A percentile compares a stretch with the other conserved stretches of the same genome.
phyloP scores from a whole-genome alignment of 2,113 vertebrate genomes.

The Rhinichthys klamathensis region DNA sequence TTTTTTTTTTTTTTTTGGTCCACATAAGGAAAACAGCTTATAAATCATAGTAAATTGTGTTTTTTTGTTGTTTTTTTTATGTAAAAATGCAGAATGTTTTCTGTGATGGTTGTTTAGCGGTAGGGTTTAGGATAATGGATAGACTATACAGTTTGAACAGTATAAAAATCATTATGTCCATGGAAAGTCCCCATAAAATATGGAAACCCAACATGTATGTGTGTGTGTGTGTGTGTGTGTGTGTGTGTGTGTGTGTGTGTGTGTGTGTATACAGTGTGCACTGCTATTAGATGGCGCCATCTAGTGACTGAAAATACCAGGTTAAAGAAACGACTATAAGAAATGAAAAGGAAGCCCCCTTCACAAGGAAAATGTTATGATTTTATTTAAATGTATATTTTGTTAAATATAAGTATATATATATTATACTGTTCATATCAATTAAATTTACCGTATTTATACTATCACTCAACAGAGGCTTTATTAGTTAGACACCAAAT shows the following conservation, averaged over 20 bases:
- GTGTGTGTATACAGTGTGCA: neutral
- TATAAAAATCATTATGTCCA: too few relatives aligned
- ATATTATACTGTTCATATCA: neutral
- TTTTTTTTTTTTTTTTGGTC: too few relatives aligned
- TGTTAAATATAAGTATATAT: neutral
- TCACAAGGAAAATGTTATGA: neutral
- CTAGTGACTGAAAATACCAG: neutral
- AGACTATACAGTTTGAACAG: too few relatives aligned
- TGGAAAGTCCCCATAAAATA: too few relatives aligned
- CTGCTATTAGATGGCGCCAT: constrained; percentile 36
- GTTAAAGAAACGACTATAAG: neutral
- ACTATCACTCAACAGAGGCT: neutral
- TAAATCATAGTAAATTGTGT: too few relatives aligned
- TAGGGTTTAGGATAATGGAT: too few relatives aligned
- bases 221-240: neutral
- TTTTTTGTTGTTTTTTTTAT: too few relatives aligned
- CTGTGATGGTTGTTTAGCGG: too few relatives aligned
- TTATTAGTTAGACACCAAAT: neutral
- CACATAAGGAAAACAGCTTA: too few relatives aligned
- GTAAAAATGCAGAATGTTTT: too few relatives aligned
- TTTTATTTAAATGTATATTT: neutral
- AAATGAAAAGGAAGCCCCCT: neutral
- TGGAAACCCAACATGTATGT: too few relatives aligned
- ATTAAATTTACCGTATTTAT: neutral
- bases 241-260: too few relatives aligned